Evolutionary conservation across 2,113 vertebrate genomes (phyloP).

Genomic region (Carettochelys insculpta): DNA sequence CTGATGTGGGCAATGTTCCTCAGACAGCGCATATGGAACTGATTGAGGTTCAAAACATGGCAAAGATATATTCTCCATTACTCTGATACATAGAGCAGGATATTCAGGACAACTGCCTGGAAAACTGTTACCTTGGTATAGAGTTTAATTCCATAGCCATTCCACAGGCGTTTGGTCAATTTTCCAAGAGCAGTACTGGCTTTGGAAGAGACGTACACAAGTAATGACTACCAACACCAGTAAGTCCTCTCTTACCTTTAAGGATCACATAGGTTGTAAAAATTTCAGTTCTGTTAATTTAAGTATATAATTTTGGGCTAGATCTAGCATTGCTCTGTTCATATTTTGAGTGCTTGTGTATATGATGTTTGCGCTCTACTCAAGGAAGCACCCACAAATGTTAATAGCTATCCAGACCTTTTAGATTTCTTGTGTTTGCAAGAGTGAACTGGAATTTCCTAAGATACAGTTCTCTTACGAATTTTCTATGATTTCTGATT

Average conservation of each 20-base stretch:
- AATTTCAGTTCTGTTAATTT: not conserved
- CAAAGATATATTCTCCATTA: no score
- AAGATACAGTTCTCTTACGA: not conserved
- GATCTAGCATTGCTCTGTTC: not conserved
- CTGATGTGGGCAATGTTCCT: no score
- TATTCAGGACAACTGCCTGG: no score
- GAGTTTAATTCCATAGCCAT: no score
- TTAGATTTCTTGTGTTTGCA: not conserved
- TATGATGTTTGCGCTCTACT: not conserved
- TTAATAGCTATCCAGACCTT: not conserved
- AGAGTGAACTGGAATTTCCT: not conserved
- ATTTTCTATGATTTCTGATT: not conserved
- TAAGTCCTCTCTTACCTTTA: not conserved
- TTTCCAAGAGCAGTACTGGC: no score
- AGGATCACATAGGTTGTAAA: not conserved
- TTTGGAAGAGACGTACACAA: not conserved
- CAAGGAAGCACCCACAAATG: not conserved
- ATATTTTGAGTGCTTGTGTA: not conserved
- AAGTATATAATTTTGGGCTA: not conserved
- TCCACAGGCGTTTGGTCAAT: no score
- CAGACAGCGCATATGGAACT: no score
- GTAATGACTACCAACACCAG: not conserved
- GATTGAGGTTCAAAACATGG: no score
- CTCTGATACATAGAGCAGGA: no score
- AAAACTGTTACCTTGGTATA: no score